phyloP scores from a whole-genome alignment of 2,797 vertebrate genomes.

The Esox masquinongy region DNA sequence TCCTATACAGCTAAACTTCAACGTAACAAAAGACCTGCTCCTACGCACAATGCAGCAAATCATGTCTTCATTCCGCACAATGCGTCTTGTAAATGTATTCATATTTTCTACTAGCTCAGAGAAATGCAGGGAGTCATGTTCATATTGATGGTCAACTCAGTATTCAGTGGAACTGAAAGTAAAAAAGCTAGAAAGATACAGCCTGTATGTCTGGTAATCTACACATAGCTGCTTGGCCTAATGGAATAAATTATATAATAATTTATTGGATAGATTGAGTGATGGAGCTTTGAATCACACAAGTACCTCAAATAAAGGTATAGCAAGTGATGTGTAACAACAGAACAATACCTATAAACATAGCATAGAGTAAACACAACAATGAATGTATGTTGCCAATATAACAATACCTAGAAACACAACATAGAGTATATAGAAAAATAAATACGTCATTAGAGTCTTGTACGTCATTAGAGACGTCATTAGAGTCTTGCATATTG shows the following conservation, averaged over 20 bases:
- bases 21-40: not conserved
- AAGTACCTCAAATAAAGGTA: no score
- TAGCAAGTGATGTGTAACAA: no score
- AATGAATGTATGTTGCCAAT: no score
- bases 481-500: not conserved
- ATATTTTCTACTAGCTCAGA: not conserved
- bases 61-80: not conserved
- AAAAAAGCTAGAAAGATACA: not conserved
- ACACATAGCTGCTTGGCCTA: not conserved
- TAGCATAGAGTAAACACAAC: no score
- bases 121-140: not conserved
- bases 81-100: not conserved
- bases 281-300: no score
- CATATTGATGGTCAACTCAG: not conserved
- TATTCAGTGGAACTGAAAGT: not conserved
- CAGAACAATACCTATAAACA: no score
- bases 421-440: no score
- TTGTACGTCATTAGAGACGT: not conserved
- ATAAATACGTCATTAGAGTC: not conserved
- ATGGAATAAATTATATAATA: not conserved
- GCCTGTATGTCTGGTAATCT: not conserved
- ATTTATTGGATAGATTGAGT: not conserved
- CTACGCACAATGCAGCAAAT: slow-evolving; percentile 5
- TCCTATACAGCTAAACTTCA: not conserved
- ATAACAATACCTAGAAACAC: no score